Evolutionary conservation across 2,888 invertebrate species (phyloP).

Genomic region (Stenodema calcarata): DNA sequence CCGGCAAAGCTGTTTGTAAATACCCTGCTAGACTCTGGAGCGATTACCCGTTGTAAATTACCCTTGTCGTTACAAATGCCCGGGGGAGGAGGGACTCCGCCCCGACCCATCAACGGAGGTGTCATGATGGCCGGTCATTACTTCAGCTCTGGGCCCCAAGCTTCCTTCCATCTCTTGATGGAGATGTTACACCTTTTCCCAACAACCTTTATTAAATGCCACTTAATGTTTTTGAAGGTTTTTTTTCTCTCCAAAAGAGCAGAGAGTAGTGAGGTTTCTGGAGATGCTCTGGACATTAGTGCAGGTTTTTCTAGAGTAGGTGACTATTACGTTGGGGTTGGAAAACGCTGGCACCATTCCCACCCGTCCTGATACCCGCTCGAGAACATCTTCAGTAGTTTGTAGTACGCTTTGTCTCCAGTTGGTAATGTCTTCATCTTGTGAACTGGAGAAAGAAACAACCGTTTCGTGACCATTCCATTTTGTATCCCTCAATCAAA

Average conservation of each 20-base stretch:
- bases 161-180: conserved; percentile 24
- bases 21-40: conserved; percentile 39
- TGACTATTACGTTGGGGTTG: conserved; percentile 29
- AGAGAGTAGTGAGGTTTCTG: background rate
- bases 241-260: background rate
- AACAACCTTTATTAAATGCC: conserved; percentile 49
- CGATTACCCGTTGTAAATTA: conserved; percentile 45
- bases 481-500: background rate
- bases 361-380: conserved; percentile 6
- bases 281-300: conserved; percentile 43
- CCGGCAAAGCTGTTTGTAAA: conserved; percentile 47
- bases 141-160: background rate
- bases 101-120: conserved; percentile 43
- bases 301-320: conserved; percentile 45
- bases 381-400: conserved; percentile 15
- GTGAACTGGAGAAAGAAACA: conserved; percentile 7
- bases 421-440: conserved; percentile 33
- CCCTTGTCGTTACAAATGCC: conserved; percentile 48
- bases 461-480: conserved; percentile 37
- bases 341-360: conserved; percentile 39
- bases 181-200: conserved; percentile 43
- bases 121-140: conserved; percentile 48
- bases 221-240: conserved; percentile 46
- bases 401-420: conserved; percentile 33
- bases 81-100: background rate